phyloP scores from a whole-genome alignment of 2,113 vertebrate genomes.

The Cynocephalus volans region DNA sequence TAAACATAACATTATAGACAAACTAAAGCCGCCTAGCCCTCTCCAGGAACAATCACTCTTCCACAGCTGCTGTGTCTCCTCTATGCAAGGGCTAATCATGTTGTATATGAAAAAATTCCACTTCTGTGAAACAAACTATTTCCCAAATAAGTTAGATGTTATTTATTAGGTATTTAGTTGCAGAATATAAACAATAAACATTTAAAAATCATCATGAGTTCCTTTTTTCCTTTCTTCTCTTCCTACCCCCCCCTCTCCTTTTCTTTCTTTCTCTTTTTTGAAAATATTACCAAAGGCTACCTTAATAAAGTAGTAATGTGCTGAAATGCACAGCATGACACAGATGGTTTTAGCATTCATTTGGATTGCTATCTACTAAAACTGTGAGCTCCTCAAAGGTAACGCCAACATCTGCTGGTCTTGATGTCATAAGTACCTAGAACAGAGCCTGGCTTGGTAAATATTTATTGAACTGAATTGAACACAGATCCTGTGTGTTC shows the following conservation, averaged over 20 bases:
- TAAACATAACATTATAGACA: neutral
- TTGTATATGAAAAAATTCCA: neutral
- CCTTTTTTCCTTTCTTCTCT: neutral
- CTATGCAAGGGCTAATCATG: neutral
- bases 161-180: neutral
- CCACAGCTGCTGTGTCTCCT: neutral
- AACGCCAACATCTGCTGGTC: neutral
- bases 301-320: neutral
- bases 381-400: neutral
- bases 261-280: neutral
- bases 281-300: neutral
- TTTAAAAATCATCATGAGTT: neutral
- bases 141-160: neutral
- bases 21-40: neutral
- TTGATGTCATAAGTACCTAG: neutral
- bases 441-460: neutral
- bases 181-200: neutral
- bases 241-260: no score
- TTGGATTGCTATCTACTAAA: fast-evolving
- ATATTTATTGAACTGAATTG: no score
- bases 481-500: neutral
- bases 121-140: neutral
- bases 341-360: neutral
- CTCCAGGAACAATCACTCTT: neutral
- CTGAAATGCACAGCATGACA: no score